phyloP scores from a whole-genome alignment of 2,888 invertebrate species.

The Laothoe populi region DNA sequence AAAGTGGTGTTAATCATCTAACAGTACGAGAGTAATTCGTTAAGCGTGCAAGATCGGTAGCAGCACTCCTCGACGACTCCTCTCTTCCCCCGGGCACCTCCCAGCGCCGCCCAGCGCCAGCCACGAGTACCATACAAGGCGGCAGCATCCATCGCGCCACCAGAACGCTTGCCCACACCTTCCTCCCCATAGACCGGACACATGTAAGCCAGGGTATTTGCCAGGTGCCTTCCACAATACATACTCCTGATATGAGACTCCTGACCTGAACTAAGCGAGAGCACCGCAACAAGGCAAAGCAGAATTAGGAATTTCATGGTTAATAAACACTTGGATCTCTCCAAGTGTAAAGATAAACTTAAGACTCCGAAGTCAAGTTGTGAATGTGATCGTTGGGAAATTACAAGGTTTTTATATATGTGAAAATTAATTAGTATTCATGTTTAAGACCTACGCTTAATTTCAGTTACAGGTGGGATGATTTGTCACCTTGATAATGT shows the following conservation, averaged over 20 bases:
- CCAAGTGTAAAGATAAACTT: background rate
- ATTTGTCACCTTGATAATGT: background rate
- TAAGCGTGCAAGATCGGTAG: slow-evolving; percentile 12
- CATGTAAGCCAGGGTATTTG: slow-evolving; percentile 34
- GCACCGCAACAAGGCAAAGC: background rate
- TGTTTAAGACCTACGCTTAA: slow-evolving; percentile 7
- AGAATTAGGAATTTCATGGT: slow-evolving; percentile 11
- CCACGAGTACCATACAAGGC: slow-evolving; percentile 3
- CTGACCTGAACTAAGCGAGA: background rate
- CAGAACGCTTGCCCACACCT: slow-evolving; percentile 14
- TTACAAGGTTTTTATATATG: background rate
- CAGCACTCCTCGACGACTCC: slow-evolving; percentile 28
- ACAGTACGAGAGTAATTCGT: slow-evolving; percentile 20
- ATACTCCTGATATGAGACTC: slow-evolving; percentile 25
- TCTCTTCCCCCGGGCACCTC: slow-evolving; percentile 8
- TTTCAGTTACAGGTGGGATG: background rate
- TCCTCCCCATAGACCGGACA: slow-evolving; percentile 29
- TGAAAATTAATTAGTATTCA: slow-evolving; percentile 4
- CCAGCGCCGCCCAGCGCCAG: slow-evolving; percentile 13
- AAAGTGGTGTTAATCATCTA: background rate
- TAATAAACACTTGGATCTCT: background rate
- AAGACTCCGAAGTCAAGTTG: background rate
- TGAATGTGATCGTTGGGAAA: background rate
- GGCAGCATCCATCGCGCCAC: background rate
- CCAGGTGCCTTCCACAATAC: slow-evolving; percentile 38